phyloP scores from a whole-genome alignment of 2,113 vertebrate genomes.

The Pholis gunnellus region DNA sequence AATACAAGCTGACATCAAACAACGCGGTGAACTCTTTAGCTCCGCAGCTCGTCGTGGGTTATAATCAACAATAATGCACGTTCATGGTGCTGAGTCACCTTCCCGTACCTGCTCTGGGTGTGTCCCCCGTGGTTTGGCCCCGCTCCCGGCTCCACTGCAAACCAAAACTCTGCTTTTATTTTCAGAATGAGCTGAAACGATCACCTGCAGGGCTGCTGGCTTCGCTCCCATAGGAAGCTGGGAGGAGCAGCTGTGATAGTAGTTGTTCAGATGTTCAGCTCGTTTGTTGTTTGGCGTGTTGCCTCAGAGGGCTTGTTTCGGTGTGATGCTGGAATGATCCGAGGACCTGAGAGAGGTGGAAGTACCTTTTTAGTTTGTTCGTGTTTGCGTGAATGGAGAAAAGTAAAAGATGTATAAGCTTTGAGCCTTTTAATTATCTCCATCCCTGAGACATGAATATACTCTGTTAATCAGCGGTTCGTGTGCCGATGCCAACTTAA shows the following conservation, averaged over 20 bases:
- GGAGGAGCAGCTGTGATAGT: slow-evolving; percentile 38
- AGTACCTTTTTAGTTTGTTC: not conserved
- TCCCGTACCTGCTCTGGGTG: slow-evolving; percentile 53
- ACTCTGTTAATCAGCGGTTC: slow-evolving; percentile 7
- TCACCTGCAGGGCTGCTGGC: slow-evolving; percentile 45
- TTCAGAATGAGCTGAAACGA: not conserved
- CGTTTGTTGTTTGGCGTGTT: not conserved
- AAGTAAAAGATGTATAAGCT: not conserved
- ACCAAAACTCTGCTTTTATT: not conserved
- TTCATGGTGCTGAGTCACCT: not conserved
- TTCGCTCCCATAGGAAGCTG: slow-evolving; percentile 17
- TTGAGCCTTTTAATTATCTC: not conserved
- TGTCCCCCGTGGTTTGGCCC: slow-evolving; percentile 19
- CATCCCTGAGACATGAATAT: not conserved
- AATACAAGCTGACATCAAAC: slow-evolving; percentile 19
- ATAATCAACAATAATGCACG: not conserved
- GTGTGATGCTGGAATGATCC: not conserved
- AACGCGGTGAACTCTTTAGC: not conserved
- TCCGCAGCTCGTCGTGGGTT: slow-evolving; percentile 14
- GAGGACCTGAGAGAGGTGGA: not conserved
- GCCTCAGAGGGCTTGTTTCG: not conserved
- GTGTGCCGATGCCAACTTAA: not conserved
- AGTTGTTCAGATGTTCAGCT: slow-evolving; percentile 23
- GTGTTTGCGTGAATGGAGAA: slow-evolving; percentile 8
- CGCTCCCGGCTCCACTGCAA: not conserved